Evolutionary conservation across 1,140 invertebrate genomes (phyloP).

Genomic region (Drosophila paulistorum): DNA sequence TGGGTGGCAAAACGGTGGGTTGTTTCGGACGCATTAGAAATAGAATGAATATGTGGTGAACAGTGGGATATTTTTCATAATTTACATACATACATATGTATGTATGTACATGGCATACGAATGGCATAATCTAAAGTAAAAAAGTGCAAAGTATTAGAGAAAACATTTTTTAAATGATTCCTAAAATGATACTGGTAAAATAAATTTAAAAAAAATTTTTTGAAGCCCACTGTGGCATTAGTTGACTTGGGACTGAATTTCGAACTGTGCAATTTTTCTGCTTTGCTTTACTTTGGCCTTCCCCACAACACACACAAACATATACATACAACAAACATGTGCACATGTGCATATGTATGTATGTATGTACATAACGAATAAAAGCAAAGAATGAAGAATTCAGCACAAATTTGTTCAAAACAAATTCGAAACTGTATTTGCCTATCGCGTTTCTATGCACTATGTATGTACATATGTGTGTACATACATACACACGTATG

Average conservation of each 20-base stretch:
- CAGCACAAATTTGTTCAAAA: slow-evolving; percentile 68
- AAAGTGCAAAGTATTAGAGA: too few species aligned
- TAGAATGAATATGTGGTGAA: slow-evolving; percentile 15
- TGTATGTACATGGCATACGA: not conserved
- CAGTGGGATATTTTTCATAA: slow-evolving; percentile 24
- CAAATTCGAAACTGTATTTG: slow-evolving; percentile 48
- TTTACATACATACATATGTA: too few species aligned
- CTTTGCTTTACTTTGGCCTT: slow-evolving; percentile 36
- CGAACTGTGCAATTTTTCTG: slow-evolving; percentile 52
- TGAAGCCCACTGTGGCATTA: slow-evolving; percentile 45
- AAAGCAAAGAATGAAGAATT: slow-evolving; percentile 60
- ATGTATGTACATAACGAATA: slow-evolving; percentile 63
- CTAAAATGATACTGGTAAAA: too few species aligned
- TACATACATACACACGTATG: not conserved
- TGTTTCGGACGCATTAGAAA: not conserved
- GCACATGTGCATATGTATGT: slow-evolving; percentile 33
- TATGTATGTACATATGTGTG: slow-evolving; percentile 7
- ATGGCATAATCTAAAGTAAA: not conserved
- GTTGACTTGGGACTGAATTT: slow-evolving; percentile 51
- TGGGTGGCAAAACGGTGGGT: too few species aligned
- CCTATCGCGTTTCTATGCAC: slow-evolving; percentile 27
- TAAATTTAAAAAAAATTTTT: too few species aligned
- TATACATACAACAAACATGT: not conserved
- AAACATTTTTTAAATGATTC: too few species aligned
- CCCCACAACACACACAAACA: slow-evolving; percentile 13